Evolutionary conservation across 2,113 vertebrate genomes (phyloP).

Genomic region (Macroglossus sobrinus): DNA sequence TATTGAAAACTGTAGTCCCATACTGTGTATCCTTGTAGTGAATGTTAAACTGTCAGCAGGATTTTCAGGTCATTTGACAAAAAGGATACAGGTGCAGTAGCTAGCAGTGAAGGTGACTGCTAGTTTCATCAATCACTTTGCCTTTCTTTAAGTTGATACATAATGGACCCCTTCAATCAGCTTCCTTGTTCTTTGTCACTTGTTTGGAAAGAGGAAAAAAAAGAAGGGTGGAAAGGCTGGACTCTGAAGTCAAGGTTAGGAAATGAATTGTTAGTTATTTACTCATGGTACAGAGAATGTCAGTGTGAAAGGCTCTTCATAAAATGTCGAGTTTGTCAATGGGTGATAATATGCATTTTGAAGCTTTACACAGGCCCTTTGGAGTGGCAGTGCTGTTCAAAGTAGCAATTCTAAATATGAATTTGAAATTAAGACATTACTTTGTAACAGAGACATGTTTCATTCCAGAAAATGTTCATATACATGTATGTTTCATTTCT

Average conservation of each 20-base stretch:
- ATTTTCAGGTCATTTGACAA: constrained; percentile 99
- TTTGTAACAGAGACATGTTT: constrained; percentile 86
- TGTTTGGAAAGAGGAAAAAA: constrained; percentile 84
- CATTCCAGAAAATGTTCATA: constrained; percentile 80
- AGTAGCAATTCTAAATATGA: constrained; percentile 83
- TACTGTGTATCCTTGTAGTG: constrained; percentile 84
- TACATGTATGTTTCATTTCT: constrained; percentile 78
- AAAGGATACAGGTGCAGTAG: constrained; percentile 97
- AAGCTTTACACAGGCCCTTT: constrained; percentile 85
- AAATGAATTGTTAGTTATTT: constrained; percentile 93
- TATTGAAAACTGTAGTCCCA: constrained; percentile 78
- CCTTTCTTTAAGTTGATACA: constrained; percentile 99
- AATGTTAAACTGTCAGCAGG: constrained; percentile 98
- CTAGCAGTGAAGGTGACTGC: constrained; percentile 98
- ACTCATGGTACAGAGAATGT: constrained; percentile 83
- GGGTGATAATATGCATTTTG: constrained; percentile 88
- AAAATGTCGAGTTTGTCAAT: constrained; percentile 87
- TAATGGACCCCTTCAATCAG: constrained; percentile 99
- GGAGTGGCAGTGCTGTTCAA: constrained; percentile 80
- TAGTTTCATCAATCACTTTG: constrained; percentile 98
- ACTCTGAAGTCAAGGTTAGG: constrained; percentile 95
- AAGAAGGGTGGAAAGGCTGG: constrained; percentile 76
- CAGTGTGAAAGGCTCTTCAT: constrained; percentile 76
- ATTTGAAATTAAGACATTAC: constrained; percentile 87
- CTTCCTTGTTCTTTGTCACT: constrained; percentile 94